Evolutionary conservation across 2,888 invertebrate species (phyloP), one percentile per base, ranked within the genome.

Genomic region (Drosophila monieri): DNA sequence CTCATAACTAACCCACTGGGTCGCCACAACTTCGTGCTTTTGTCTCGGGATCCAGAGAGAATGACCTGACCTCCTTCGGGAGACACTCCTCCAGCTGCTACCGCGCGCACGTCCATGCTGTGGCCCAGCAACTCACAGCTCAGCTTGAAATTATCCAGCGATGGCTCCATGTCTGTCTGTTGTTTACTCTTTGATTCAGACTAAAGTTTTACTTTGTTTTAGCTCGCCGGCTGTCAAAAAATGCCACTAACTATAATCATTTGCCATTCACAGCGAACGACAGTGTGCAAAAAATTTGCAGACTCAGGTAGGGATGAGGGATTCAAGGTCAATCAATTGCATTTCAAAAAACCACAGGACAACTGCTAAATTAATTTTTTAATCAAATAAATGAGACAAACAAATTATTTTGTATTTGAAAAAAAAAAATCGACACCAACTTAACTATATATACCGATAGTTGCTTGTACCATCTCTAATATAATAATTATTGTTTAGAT

Each of bases 1-100:
- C 3, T 18, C 1, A 2, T 12, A 5, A 68, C 86, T 39, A 46
- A 90, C 96, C 94, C 94, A 89, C 94, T 94, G 41, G 95, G 95
- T 89, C 94, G 94, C 98, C 98, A 98, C 39, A 97, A 92, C 92
- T 96, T 96, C 1, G 96, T 95, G 14, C 96, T 96, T 91, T 95
- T 95, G 91, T 98, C 98, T 81, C 98, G 94, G 4, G 98, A 98
- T 23, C 96, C 96, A 6, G 98, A 97, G 44, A 98, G 92, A 84
- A 98, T 94, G 73, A 94, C 94, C 85, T 95, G 89, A 0, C 80
- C 95, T 76, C 95, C 95, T 68, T 93, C 92, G 6, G 93, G 92
- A 3, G 92, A 90, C 10, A 8, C 46, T 93, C 93, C 55, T 94
- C 84, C 94, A n/a, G 71, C 68, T 0, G 88, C 77, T 18, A 98